These are phyloP conservation scores for Penaeus indicus DNA, from an alignment of 1,140 invertebrate species.

Conservation along the genomic window DNA sequence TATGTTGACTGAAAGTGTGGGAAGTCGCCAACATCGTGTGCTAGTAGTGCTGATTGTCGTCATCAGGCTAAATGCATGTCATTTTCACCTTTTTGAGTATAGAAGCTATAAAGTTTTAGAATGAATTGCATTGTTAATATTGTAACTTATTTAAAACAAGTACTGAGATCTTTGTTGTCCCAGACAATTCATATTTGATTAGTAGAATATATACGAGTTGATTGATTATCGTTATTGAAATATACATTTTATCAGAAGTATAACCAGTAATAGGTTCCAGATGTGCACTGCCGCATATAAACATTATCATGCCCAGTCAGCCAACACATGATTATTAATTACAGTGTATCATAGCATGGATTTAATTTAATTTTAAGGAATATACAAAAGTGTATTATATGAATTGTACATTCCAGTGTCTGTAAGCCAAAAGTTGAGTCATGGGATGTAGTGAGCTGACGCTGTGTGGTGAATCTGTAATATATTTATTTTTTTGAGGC, in stretches of 20 bases:
- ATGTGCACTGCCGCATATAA: constrained; percentile 51
- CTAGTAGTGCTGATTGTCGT: constrained; percentile 46
- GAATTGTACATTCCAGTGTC: constrained; percentile 62
- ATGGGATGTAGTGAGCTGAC: constrained; percentile 37
- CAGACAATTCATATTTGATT: neutral
- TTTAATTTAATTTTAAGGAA: constrained; percentile 49
- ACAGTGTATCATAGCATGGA: constrained; percentile 52
- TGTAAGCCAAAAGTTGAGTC: constrained; percentile 51
- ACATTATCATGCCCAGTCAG: constrained; percentile 44
- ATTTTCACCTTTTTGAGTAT: constrained; percentile 48
- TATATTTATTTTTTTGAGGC: constrained; percentile 51
- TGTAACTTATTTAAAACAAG: constrained; percentile 1
- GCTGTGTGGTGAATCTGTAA: constrained; percentile 52
- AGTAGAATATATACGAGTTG: neutral
- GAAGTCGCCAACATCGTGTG: constrained; percentile 21
- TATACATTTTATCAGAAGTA: constrained; percentile 23
- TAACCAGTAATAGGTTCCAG: constrained; percentile 29
- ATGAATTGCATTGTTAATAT: constrained; percentile 33
- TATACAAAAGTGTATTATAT: constrained; percentile 52
- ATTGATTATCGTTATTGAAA: neutral
- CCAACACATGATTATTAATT: constrained; percentile 41
- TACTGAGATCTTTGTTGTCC: no score
- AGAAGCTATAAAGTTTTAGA: constrained; percentile 56
- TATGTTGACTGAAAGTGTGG: constrained; percentile 24
- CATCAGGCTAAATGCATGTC: constrained; percentile 46